phyloP scores from a whole-genome alignment of 2,888 invertebrate genomes.

The Cheiracanthium punctorium region DNA sequence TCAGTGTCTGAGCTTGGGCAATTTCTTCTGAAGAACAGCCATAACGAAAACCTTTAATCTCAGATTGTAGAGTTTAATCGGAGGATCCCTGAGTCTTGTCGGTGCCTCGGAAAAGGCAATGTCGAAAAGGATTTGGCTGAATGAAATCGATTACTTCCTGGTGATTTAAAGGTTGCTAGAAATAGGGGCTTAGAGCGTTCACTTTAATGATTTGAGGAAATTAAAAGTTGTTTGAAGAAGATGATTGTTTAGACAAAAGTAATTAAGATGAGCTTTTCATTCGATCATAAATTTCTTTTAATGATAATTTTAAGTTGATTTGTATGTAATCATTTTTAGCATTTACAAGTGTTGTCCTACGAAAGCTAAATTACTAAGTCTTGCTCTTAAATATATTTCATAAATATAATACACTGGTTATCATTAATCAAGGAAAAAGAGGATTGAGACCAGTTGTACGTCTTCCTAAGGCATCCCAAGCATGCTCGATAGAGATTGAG shows the following conservation, averaged over 20 bases:
- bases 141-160: slow-evolving; percentile 39
- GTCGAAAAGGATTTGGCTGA: slow-evolving; percentile 28
- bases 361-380: too few species aligned
- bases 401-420: too few species aligned
- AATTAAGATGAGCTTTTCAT: neutral
- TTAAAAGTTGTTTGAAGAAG: slow-evolving; percentile 55
- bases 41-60: neutral
- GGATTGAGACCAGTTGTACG: too few species aligned
- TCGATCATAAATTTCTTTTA: neutral
- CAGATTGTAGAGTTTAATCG: neutral
- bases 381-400: too few species aligned
- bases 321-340: too few species aligned
- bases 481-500: too few species aligned
- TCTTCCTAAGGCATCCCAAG: too few species aligned
- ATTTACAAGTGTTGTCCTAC: too few species aligned
- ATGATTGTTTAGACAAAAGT: slow-evolving; percentile 14
- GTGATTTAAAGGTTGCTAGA: slow-evolving; percentile 38
- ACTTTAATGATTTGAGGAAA: slow-evolving; percentile 42
- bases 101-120: neutral
- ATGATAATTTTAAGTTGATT: too few species aligned
- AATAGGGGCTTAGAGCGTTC: slow-evolving; percentile 24
- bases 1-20: neutral
- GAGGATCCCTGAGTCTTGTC: neutral
- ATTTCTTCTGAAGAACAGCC: neutral
- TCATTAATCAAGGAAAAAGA: too few species aligned